phyloP scores from a whole-genome alignment of 2,888 invertebrate species.

The Polyommatus iphigenia region DNA sequence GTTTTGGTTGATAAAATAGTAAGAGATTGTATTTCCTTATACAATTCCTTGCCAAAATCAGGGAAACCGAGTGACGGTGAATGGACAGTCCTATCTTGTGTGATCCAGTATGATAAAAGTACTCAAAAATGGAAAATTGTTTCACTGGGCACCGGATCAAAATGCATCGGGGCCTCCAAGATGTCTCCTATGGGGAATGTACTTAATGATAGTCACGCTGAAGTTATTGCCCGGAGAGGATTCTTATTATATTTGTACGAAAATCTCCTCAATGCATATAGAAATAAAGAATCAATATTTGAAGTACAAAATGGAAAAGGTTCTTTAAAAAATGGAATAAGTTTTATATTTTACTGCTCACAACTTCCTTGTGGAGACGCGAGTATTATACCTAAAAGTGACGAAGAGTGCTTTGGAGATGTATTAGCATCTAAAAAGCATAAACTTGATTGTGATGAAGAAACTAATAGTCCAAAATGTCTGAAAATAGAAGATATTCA shows the following conservation, averaged over 20 bases:
- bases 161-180: constrained; percentile 89
- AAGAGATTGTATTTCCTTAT: constrained; percentile 80
- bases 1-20: constrained; percentile 75
- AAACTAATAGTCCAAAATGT: constrained; percentile 48
- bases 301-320: constrained; percentile 56
- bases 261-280: constrained; percentile 73
- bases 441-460: constrained; percentile 46
- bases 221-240: constrained; percentile 90
- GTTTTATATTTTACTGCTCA: constrained; percentile 92
- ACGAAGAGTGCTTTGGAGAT: constrained; percentile 57
- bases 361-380: constrained; percentile 97
- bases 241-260: constrained; percentile 88
- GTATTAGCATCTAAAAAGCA: constrained; percentile 52
- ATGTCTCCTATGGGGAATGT: constrained; percentile 84
- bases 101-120: constrained; percentile 78
- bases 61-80: constrained; percentile 88
- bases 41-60: constrained; percentile 84
- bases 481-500: constrained; percentile 64
- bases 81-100: constrained; percentile 91
- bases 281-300: constrained; percentile 59
- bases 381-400: constrained; percentile 86
- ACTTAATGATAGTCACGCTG: constrained; percentile 95
- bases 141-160: constrained; percentile 94
- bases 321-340: constrained; percentile 76
- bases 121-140: constrained; percentile 79